A percentile compares a stretch with the other conserved stretches of the same genome.
phyloP scores from a whole-genome alignment of 2,113 vertebrate genomes.

The Coregonus clupeaformis region DNA sequence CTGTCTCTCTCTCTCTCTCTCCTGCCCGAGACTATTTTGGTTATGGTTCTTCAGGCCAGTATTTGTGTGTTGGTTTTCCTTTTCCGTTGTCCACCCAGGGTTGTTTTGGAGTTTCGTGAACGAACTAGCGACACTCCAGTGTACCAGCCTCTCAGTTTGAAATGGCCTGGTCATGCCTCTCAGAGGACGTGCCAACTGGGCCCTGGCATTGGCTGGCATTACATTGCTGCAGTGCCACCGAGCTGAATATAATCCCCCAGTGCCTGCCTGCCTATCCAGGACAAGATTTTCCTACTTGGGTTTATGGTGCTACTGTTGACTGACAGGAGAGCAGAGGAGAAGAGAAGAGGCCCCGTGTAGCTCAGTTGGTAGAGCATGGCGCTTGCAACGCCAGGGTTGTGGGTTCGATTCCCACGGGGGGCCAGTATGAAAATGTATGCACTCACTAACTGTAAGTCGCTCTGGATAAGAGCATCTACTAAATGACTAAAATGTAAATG shows the following conservation, averaged over 20 bases:
- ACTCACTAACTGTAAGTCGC: no score
- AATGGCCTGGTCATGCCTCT: conserved; percentile 20
- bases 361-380: no score
- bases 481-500: no score
- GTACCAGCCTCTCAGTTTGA: background rate
- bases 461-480: no score
- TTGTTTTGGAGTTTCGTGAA: background rate
- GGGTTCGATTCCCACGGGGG: no score
- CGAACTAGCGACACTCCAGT: background rate
- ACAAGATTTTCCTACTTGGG: conserved; percentile 18
- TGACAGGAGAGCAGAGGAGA: conserved; percentile 16
- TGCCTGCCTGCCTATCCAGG: conserved; percentile 32
- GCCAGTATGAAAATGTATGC: no score
- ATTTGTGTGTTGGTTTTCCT: background rate
- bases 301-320: conserved; percentile 13
- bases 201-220: conserved; percentile 18
- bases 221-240: conserved; percentile 18
- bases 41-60: background rate
- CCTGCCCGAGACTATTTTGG: conserved; percentile 13
- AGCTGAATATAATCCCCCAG: conserved; percentile 34
- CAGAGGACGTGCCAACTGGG: conserved; percentile 33
- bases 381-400: no score
- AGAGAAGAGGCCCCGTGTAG: no score
- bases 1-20: conserved; percentile 10
- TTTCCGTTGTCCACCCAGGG: background rate